Conservation (phyloP, 2,797 vertebrate genomes). For the Dicrostonyx torquatus region DNA sequence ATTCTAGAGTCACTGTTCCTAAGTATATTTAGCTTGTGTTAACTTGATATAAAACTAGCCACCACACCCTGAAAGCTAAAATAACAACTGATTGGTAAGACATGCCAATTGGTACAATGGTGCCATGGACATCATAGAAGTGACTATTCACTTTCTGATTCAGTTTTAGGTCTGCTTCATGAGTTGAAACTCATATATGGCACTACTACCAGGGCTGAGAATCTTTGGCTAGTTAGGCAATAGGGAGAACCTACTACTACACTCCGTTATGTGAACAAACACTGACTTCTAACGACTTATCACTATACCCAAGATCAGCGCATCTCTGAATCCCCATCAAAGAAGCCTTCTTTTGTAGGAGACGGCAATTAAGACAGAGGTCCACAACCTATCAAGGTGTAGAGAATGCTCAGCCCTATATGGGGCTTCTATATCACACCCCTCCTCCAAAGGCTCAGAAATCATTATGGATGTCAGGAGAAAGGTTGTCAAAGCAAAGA, state of each 20-base stretch:
- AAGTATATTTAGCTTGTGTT: no score
- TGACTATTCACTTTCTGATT: background rate
- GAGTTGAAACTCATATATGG: background rate
- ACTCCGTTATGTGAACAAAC: background rate
- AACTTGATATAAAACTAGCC: no score
- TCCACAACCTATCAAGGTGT: no score
- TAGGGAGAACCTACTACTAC: background rate
- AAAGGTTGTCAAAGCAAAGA: background rate
- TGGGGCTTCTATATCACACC: no score
- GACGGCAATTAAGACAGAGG: no score
- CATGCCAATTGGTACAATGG: background rate
- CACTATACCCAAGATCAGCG: background rate
- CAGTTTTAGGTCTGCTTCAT: background rate
- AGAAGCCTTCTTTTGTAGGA: background rate
- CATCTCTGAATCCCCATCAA: background rate
- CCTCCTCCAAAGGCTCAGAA: no score
- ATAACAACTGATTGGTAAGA: background rate
- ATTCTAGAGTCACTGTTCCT: no score
- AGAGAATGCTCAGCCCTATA: no score
- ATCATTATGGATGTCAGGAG: background rate
- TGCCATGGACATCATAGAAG: background rate
- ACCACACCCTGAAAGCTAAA: no score
- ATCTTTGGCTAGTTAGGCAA: background rate
- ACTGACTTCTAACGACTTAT: background rate
- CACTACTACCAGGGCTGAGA: background rate